Conservation (phyloP, 2,888 invertebrate species). For the Eueremaeus valkanovi region DNA sequence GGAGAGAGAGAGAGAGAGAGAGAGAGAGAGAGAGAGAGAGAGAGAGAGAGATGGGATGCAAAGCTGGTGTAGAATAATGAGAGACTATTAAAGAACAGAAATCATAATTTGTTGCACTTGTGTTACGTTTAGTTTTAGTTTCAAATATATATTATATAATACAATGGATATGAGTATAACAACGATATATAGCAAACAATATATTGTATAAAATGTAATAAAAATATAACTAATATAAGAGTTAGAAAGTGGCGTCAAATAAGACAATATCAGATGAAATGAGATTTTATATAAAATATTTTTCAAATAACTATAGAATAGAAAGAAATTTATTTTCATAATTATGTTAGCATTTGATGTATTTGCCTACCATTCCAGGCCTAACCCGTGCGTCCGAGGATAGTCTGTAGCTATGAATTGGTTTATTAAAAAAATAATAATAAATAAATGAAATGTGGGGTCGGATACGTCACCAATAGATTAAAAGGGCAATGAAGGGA, state of each 20-base stretch:
- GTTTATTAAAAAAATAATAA: not conserved
- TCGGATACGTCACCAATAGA: conserved; percentile 10
- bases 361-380: not conserved
- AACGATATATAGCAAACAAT: not conserved
- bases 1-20: not conserved
- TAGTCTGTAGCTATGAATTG: not conserved
- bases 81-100: conserved; percentile 14
- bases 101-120: conserved; percentile 30
- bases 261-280: not conserved
- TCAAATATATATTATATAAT: not conserved
- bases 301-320: not conserved
- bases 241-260: conserved; percentile 6
- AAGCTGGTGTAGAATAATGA: not conserved
- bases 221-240: conserved; percentile 17
- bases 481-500: not conserved
- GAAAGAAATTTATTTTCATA: not conserved
- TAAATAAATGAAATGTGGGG: not conserved
- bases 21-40: not conserved
- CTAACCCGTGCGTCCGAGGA: not conserved
- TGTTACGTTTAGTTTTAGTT: not conserved
- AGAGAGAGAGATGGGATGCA: not conserved
- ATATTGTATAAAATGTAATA: conserved; percentile 8
- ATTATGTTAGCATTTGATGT: not conserved
- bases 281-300: not conserved
- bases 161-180: not conserved